Conservation (phyloP, 2,113 vertebrate genomes). For the Lophotis ruficrista region DNA sequence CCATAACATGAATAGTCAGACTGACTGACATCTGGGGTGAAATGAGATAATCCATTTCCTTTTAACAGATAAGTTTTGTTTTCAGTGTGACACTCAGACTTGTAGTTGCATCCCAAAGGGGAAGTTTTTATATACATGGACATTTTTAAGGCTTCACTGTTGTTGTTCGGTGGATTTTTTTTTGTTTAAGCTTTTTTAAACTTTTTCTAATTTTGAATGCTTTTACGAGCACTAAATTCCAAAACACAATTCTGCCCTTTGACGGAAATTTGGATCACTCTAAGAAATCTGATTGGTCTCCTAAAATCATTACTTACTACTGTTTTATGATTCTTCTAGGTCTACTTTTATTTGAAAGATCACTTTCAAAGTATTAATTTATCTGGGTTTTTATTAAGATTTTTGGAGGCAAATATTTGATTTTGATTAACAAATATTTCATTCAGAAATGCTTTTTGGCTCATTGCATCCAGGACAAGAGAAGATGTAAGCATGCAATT, state of each 20-base stretch:
- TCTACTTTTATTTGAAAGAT: not conserved
- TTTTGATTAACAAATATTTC: not conserved
- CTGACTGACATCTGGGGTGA: not conserved
- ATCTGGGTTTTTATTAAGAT: not conserved
- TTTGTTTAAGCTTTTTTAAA: too few relatives aligned
- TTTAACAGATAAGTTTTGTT: not conserved
- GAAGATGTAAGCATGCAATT: rapidly evolving
- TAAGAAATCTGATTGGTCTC: not conserved
- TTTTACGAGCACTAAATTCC: not conserved
- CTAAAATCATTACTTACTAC: not conserved
- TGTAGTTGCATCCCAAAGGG: not conserved
- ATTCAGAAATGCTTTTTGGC: not conserved
- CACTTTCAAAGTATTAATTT: not conserved
- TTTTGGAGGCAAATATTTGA: not conserved
- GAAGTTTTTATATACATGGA: not conserved
- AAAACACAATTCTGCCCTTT: not conserved
- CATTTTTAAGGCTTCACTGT: not conserved
- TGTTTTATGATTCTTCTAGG: not conserved
- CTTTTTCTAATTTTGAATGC: not conserved
- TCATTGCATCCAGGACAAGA: not conserved
- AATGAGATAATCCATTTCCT: not conserved
- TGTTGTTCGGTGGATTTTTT: not conserved
- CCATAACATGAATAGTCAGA: not conserved
- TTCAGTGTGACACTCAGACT: not conserved
- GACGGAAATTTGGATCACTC: not conserved